Base-by-base conservation (phyloP, 1,140 invertebrate genomes). In the Nylanderia fulva region DNA sequence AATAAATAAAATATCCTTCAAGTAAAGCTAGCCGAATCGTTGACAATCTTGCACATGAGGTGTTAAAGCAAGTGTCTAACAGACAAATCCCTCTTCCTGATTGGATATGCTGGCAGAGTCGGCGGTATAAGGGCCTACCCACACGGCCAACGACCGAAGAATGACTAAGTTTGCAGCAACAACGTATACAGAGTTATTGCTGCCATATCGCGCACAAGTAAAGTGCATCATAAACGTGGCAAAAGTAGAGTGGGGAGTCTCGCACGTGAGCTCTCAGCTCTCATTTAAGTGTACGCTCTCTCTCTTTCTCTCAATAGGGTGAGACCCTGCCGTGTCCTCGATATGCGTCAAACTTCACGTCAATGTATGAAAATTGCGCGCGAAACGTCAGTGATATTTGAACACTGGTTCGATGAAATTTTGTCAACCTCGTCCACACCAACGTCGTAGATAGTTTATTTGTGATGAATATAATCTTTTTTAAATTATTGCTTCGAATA, bases 171-270 rank as follows among this genome's bases (percentile, higher is more conserved):
- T 88, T 63, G 64, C 66, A 80, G 85, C 90, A 84, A 89, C 86
- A 85, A 83, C 85, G 89, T 86, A 48, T 15, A 48, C 11, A 86
- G 88, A 92, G 90, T 92, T 91, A 91, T 91, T 92, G 90, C 88
- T 80, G 87, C 87, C 88, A 84, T 21, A 27, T 21, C 86, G 87
- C n/a, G n/a, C n/a, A n/a, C 88, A 93, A 93, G 91, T 92, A 87
- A 33, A 77, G 52, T 77, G 60, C 36, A 54, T 2, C 75, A 90
- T 80, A 56, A 61, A 24, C 42, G 83, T 82, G 69, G 13, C 60
- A 36, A 54, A 11, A 29, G n/a, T n/a, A 58, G 52, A 71, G 66
- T 24, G 66, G 52, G 66, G 52, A 18, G 52, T 13, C 45, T 1
- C 36, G 18, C 52, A 48, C 13, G 45, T 15, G 45, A 48, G 77